These are phyloP conservation scores for Drosophila rellima DNA, from an alignment of 2,888 invertebrate genomes.

Conservation along the genomic window DNA sequence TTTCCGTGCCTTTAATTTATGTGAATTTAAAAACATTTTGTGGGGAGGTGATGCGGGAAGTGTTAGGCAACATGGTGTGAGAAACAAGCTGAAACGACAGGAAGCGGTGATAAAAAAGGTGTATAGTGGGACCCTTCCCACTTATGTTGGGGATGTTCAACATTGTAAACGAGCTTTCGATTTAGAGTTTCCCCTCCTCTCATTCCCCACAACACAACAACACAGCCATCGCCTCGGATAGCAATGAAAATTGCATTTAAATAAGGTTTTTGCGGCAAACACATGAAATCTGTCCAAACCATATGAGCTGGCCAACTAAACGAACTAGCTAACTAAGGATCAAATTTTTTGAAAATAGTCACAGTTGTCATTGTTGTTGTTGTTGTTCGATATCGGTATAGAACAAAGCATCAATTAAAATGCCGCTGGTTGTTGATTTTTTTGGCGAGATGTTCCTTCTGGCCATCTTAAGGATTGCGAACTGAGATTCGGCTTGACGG, in stretches of 20 bases:
- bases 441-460: background rate
- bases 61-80: conserved; percentile 12
- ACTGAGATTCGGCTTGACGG: background rate
- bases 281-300: conserved; percentile 26
- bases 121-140: background rate
- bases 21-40: conserved; percentile 69
- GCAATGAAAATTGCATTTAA: conserved; percentile 73
- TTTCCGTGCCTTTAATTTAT: conserved; percentile 77
- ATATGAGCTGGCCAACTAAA: conserved; percentile 4
- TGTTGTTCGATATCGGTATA: conserved; percentile 33
- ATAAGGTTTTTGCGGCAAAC: conserved; percentile 55
- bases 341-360: conserved; percentile 5
- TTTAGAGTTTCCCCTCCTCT: conserved; percentile 26
- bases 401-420: conserved; percentile 64
- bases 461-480: background rate
- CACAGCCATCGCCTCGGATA: conserved; percentile 19
- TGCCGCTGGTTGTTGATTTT: conserved; percentile 32
- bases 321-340: background rate
- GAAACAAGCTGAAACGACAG: background rate
- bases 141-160: conserved; percentile 17
- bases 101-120: background rate
- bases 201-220: background rate
- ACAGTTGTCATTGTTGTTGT: conserved; percentile 8
- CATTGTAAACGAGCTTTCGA: conserved; percentile 58
- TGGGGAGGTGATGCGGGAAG: conserved; percentile 23